Evolutionary conservation across 2,797 vertebrate genomes (phyloP), one percentile per base, ranked within the genome.

Genomic region (Trichosurus vulpecula): DNA sequence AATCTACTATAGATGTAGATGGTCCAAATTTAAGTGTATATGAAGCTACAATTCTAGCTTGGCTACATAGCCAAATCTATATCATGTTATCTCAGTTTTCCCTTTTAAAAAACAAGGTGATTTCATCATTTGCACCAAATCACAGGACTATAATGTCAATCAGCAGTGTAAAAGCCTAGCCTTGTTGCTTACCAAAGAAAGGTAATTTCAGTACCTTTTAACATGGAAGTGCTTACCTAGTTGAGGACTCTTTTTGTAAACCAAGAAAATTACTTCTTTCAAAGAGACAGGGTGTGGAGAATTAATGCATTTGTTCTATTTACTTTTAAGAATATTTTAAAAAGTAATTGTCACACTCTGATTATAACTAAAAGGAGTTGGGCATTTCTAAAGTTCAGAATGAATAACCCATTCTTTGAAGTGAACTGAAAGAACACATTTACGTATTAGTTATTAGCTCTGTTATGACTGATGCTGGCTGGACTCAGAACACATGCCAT

Each of bases 161-260:
- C 8, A 95, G 53, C 3, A 90, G 87, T 16, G 13, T 81, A 31
- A 4, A 74, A 47, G 14, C 29, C 56, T 53, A 90, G 54, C 47
- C 74, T 93, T 94, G 13, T 19, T 41, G 91, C 54, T 52, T 61
- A 16, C 52, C 96, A 56, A 96, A 61, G 91, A 55, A 51, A 92
- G 58, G 55, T 1, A 89, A 58, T 51, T 74, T 61, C 41, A 92
- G 8, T 55, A 52, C 90, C 0, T 47, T 91, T 30, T 19, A 90
- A 61, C n/a, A 81, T 87, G 54, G 89, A 92, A 74, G 0, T 52
- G 19, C 3, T 89, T 31, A 93, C 6, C 25, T 90, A 3, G 55
- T 19, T 41, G 52, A 92, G 91, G 27, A 94, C 91, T 55, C 13
- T 87, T 90, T 31, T 95, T 27, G 6, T 55, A 96, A 92, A 52